A percentile compares a stretch with the other conserved stretches of the same genome.
Evolutionary conservation across 2,797 vertebrate genomes (phyloP).

Genomic region (Chrysocyon brachyurus): DNA sequence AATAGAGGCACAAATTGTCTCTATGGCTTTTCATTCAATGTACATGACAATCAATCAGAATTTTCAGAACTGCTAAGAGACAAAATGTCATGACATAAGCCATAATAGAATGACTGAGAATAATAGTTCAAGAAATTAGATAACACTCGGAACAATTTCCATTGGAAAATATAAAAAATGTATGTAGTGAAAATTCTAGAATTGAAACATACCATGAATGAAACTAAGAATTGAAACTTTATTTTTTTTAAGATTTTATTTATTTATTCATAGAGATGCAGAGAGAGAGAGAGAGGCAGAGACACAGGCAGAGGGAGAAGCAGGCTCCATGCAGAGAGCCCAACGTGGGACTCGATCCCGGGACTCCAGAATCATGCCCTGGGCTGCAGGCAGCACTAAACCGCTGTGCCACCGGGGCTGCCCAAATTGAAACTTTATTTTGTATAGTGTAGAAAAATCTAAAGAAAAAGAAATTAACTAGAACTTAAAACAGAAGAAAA

Average conservation of each 20-base stretch:
- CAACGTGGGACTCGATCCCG: too few species aligned
- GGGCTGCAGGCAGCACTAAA: too few species aligned
- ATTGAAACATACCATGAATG: neutral
- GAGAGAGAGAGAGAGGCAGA: too few species aligned
- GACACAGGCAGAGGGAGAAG: too few species aligned
- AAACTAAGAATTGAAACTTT: neutral
- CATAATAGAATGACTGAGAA: neutral
- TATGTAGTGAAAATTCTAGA: neutral
- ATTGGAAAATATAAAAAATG: neutral
- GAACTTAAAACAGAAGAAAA: neutral
- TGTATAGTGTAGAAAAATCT: neutral
- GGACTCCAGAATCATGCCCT: too few species aligned
- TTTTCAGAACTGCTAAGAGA: neutral
- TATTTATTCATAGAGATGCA: too few species aligned
- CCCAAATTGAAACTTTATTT: neutral
- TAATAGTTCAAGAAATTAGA: neutral
- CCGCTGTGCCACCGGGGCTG: too few species aligned
- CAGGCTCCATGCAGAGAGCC: too few species aligned
- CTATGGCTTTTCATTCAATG: neutral
- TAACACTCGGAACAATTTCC: neutral
- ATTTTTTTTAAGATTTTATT: neutral
- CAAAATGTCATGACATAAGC: neutral
- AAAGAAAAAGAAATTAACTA: neutral
- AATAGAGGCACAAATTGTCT: neutral
- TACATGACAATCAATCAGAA: neutral